Base-by-base conservation (phyloP, 1,140 invertebrate species). In the Cotesia vestalis region DNA sequence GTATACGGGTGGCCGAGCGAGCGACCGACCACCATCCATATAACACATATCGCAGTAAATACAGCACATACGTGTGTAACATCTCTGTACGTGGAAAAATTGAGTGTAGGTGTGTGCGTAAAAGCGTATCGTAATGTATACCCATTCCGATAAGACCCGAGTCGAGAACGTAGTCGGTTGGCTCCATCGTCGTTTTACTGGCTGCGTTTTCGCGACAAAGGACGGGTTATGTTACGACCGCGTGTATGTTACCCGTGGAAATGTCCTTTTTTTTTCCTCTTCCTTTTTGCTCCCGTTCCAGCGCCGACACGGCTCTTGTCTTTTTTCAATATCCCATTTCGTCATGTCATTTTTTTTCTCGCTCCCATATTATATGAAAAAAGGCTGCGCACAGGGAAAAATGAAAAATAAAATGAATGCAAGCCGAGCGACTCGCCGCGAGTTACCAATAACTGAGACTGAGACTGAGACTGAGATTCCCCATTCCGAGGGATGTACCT, bases 171-270 rank as follows among this genome's bases (percentile, higher is more conserved):
- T 70, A 52, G 66, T 70, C 61, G 38, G 34, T 60, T 51, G 68
- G 61, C 27, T 34, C 27, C 55, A 60, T 11, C 73, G 9, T 51
- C 17, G 68, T 66, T 74, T 66, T 74, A 76, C 71, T 73, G 73
- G 72, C 73, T 66, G 72, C 71, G 75, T 75, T 76, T 77, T 71
- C 67, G 77, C 76, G 78, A 79, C 77, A 78, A 79, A 79, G 78
- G 76, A 79, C 76, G 78, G 79, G 79, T 81, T 81, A 79, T 77
- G 78, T 81, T 79, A 78, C 78, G 73, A 75, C 77, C 73, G 69
- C 72, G 70, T 73, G 78, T 74, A 64, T 69, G 69, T 72, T 75
- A 66, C 66, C 70, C 69, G 69, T 70, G 62, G 66, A 74, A 74
- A 74, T 74, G 38, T 46, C 27, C 27, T 27, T 27, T 27, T 40